Conservation (phyloP, 2,113 vertebrate species). For the Phaethon lepturus region DNA sequence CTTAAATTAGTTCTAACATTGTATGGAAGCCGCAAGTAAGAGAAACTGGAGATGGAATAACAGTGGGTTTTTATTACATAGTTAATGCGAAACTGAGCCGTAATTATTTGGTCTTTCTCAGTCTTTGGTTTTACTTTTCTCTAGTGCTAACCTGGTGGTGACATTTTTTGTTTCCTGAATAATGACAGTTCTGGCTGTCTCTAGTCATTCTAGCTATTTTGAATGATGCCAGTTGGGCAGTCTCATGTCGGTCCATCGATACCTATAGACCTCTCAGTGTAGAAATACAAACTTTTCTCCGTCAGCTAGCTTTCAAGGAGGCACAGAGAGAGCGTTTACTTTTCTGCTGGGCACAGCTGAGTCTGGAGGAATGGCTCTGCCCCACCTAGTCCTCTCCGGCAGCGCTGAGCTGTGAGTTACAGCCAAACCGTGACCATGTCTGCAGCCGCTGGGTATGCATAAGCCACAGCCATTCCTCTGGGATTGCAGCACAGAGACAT, state of each 20-base stretch:
- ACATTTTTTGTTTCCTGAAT: background rate
- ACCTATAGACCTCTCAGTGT: rapidly evolving
- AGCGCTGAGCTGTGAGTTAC: background rate
- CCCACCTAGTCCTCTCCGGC: background rate
- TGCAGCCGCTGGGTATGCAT: background rate
- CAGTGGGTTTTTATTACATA: background rate
- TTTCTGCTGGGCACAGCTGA: background rate
- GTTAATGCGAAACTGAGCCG: background rate
- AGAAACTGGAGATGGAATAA: background rate
- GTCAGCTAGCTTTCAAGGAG: background rate
- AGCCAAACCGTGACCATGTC: background rate
- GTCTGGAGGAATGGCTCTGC: background rate
- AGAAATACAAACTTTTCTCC: background rate
- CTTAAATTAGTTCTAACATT: background rate
- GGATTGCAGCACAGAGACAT: background rate
- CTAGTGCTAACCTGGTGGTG: background rate
- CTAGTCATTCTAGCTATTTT: background rate
- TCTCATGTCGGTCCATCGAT: background rate
- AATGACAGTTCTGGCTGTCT: background rate
- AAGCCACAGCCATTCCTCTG: background rate
- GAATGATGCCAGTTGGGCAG: rapidly evolving
- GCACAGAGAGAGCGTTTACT: background rate
- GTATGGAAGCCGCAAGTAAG: background rate
- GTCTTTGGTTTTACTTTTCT: background rate
- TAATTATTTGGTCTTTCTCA: background rate